Base-by-base conservation (phyloP, 2,888 invertebrate genomes). In the Drosophila gaucha region DNA sequence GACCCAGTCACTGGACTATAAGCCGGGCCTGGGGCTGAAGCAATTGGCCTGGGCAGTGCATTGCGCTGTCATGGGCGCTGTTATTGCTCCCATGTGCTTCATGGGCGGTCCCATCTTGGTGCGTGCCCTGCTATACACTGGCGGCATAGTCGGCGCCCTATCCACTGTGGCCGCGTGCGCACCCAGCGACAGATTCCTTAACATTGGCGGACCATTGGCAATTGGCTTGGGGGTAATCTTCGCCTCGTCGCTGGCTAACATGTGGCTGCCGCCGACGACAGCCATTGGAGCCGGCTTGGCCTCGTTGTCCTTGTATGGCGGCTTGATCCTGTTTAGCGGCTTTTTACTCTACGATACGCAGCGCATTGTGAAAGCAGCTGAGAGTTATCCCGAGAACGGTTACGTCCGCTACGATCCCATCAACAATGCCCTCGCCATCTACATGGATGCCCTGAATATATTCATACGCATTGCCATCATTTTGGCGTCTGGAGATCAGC, bases 321-420 rank as follows among this genome's bases (percentile, higher is more conserved):
- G 99, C 12, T 93, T 99, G 55, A 93, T 99, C 26, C 93, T 99
- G 4, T 99, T 99, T 92, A 95, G 98, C 56, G 96, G 95, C 60
- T 97, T 99, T 90, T 92, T 99, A 38, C 93, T 99, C 1, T 98
- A 98, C 88, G 98, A 99, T 91, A 99, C 99, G 0, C 99, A 99
- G 92, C 94, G 95, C 78, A 96, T 99, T 77, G 94, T 99, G 44
- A 94, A 95, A 67, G 94, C 94, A 67, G 99, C 99, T 0, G 98
- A 99, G 92, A 93, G 92, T 24, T 94, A 97, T 89, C 98, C 98
- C 1, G 83, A 92, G 36, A 20, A 77, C 6, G 93, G 94, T 78
- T 94, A 94, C 62, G 90, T 92, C 65, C 95, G 95, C 2, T 99
- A 94, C 90, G 99, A 99, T 93, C 99, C 99, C 0, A 95, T 99